Evolutionary conservation across 2,888 invertebrate species (phyloP).

Genomic region (Bombylius discolor): DNA sequence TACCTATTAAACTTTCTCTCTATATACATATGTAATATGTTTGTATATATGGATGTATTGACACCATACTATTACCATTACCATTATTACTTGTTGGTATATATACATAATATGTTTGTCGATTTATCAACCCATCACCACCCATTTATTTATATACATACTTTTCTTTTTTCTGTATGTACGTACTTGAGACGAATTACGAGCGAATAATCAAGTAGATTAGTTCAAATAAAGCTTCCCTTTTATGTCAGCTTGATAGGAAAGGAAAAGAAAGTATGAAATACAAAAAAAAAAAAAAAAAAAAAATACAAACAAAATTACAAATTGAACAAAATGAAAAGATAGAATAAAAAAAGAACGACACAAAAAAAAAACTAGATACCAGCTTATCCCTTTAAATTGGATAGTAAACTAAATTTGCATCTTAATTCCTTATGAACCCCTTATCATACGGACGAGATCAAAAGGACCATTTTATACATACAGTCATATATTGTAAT

Average conservation of each 20-base stretch:
- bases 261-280: slow-evolving; percentile 1
- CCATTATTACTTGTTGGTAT: no score
- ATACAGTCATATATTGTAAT: background rate
- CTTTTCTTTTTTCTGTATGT: slow-evolving; percentile 1
- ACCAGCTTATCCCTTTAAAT: slow-evolving; percentile 14
- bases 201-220: slow-evolving; percentile 14
- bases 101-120: no score
- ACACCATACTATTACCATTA: no score
- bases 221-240: slow-evolving; percentile 10
- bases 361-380: slow-evolving; percentile 1
- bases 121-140: no score
- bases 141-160: no score
- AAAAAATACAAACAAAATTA: background rate
- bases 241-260: background rate
- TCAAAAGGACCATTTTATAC: slow-evolving; percentile 13
- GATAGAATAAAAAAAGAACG: slow-evolving; percentile 1
- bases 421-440: slow-evolving; percentile 14
- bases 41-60: background rate
- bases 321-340: background rate
- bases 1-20: no score
- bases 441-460: slow-evolving; percentile 13
- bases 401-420: slow-evolving; percentile 15
- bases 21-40: background rate
- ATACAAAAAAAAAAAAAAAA: background rate
- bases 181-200: slow-evolving; percentile 12